Evolutionary conservation across 2,113 vertebrate genomes (phyloP), one percentile per base, ranked within the genome.

Genomic region (Passer montanus): DNA sequence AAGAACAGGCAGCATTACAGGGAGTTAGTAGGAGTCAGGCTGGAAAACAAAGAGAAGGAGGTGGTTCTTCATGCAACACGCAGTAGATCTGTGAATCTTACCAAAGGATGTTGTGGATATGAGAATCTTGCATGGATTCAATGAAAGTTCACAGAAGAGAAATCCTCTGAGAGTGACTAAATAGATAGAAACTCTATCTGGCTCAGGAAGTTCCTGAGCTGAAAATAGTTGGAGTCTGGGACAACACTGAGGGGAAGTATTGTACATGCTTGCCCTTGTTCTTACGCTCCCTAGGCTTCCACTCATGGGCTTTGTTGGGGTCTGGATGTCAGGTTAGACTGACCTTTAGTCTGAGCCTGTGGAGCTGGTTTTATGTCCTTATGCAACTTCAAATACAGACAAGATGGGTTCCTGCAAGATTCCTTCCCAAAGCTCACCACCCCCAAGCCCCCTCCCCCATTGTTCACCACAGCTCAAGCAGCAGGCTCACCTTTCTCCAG

Each of bases 121-220:
- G 63, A 93, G 85, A 83, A 60, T 59, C 50, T 86, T 86, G 67
- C n/a, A 83, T 50, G 35, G 79, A 88, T 83, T 92, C 85, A 93
- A 90, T 75, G 83, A 88, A 72, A 88, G 55, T 76, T 85, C 46
- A 46, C 0, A 0, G 37, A 83, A 95, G 26, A 90, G 11, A 92
- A 94, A 69, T 92, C 75, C 55, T 92, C 63, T 55, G 90, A 88
- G 85, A 80, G 16, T 80, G 83, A 69, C 75, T 92, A 58, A 92
- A 93, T 74, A 92, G 94, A 83, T 20, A 90, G 75, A 94, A 93
- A 85, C 30, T 23, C 20, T 91, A 58, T 93, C 90, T 96, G 82
- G 82, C 79, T 94, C 94, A 90, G 90, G 90, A 94, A 95, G 67
- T 83, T 91, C 82, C 90, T 83, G 92, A 93, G 70, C 58, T 94